Evolutionary conservation across 2,888 invertebrate genomes (phyloP).

Genomic region (Pseudococcus longispinus): DNA sequence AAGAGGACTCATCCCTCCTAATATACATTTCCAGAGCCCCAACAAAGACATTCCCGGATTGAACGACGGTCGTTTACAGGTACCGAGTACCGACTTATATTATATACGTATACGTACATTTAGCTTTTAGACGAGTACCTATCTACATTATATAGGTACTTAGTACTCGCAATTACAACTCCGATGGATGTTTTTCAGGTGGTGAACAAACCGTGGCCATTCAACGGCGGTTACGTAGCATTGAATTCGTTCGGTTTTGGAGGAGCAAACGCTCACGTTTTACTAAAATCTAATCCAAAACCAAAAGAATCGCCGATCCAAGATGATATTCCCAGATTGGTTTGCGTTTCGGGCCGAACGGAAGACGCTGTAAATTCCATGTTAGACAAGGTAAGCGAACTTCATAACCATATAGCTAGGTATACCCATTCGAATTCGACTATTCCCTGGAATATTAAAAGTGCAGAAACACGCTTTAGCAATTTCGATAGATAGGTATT

Average conservation of each 20-base stretch:
- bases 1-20: conserved; percentile 84
- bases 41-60: conserved; percentile 93
- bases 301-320: conserved; percentile 69
- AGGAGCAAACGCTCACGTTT: conserved; percentile 92
- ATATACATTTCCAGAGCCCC: conserved; percentile 86
- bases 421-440: too few relatives aligned
- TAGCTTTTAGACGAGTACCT: too few relatives aligned
- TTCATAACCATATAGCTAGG: too few relatives aligned
- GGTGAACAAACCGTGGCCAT: conserved; percentile 80
- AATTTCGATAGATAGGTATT: too few relatives aligned
- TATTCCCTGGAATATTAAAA: too few relatives aligned
- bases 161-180: too few relatives aligned
- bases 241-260: conserved; percentile 99
- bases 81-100: too few relatives aligned
- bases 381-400: conserved; percentile 67
- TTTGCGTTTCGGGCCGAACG: conserved; percentile 85
- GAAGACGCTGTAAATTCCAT: conserved; percentile 76
- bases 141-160: too few relatives aligned
- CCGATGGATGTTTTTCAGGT: conserved; percentile 67
- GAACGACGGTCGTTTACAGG: conserved; percentile 84
- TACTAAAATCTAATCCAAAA: conserved; percentile 81
- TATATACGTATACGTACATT: too few relatives aligned
- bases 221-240: conserved; percentile 90
- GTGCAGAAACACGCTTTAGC: too few relatives aligned
- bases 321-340: conserved; percentile 71